Base-by-base conservation (phyloP, 2,113 vertebrate species). In the Elgaria multicarinata region DNA sequence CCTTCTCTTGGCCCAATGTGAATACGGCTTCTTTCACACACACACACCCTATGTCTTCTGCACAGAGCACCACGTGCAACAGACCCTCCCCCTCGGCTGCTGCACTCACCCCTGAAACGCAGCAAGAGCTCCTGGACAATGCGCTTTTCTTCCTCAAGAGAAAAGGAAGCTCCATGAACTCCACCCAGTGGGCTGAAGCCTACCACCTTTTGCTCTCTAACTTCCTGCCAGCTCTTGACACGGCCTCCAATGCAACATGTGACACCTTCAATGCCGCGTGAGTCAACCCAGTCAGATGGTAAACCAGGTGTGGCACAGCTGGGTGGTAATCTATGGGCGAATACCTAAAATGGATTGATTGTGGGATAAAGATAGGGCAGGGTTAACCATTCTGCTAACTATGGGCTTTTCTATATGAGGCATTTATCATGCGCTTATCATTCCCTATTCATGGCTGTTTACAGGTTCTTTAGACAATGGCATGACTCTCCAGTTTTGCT, bases 261-360 rank as follows among this genome's bases (percentile, higher is more conserved):
- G 46, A 79, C 20, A 88, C 81, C 89, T 94, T 92, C 18, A 89
- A 93, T 18, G 86, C 91, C 28, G 82, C 85, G 94, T 92, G 89
- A 93, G 94, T 91, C 88, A 83, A 36, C 10, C 6, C 42, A 12
- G 16, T 58, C 55, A 58, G 55, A 58, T 58, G 55, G 55, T 58
- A 13, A 14, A 18, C 13, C 16, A 18, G 55, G 55, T 8, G 7
- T 14, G 10, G 10, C 53, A 14, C 53, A 5, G 14, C 8, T 7
- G 53, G 12, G 12, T 58, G 55, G 2, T 58, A 3, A 58, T 58
- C 7, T 14, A 18, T 18, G 16, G 55, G 55, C 3, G 6, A 58
- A 58, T 14, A 18, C 55, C 55, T 58, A 18, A 13, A 58, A 58
- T 58, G 46, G 46, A 50, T 50, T 50, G 46, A 50, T 8, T 50